Base-by-base conservation (phyloP, 1,140 invertebrate species). In the Apis cerana region DNA sequence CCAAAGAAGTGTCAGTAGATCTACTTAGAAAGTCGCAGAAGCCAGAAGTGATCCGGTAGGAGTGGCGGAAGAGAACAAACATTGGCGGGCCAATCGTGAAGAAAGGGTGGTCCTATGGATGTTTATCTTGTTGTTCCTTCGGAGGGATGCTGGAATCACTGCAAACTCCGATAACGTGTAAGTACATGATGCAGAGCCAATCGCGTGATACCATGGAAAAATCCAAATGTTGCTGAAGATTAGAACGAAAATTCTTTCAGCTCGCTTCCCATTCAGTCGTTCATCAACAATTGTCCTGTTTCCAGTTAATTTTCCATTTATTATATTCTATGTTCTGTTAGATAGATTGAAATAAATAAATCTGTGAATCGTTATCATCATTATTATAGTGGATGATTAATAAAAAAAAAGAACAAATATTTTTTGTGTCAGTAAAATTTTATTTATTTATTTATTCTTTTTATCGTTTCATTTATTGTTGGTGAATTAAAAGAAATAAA, bases 11-110 rank as follows among this genome's bases (percentile, higher is more conserved):
- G 23, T 71, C 67, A 61, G 33, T 9, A 23, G 12, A 48, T 48
- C 52, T 27, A 15, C 12, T 43, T 43, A 43, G 33, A 50, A 50
- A 50, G 43, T n/a, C 61, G 21, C 54, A 11, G 59, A 64, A 23
- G 52, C n/a, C 13, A 65, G 54, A 23, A 71, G 71, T 80, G 61
- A 75, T 48, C 67, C 69, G 33, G 85, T 82, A 88, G 89, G 87
- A 88, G 88, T 91, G 91, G 89, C 89, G 83, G 84, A 81, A 77
- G 84, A 86, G 85, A 85, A 75, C 78, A 92, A 92, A 92, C 90
- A 92, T 27, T n/a, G 82, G 58, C 79, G 88, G 90, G 85, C 92
- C 92, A 92, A 92, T 92, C 88, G 87, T 84, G 78, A 83, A 85
- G 62, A 86, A 91, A 91, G 90, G 91, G 90, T 91, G 90, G 90